Base-by-base conservation (phyloP, 2,888 invertebrate genomes). In the Drosophila limbata region DNA sequence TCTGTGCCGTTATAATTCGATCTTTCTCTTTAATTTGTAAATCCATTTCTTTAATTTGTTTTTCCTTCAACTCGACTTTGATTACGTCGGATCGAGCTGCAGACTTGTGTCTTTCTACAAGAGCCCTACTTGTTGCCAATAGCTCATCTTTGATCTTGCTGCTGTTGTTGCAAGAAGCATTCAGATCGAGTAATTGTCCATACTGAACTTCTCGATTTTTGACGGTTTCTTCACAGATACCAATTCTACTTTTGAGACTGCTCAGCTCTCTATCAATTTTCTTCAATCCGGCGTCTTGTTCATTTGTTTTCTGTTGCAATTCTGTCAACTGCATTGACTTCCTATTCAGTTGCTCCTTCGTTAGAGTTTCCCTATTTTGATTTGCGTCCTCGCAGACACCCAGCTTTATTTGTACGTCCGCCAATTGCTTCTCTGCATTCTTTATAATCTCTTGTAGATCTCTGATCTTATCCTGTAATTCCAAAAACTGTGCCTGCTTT, bases 311-410 rank as follows among this genome's bases (percentile, higher is more conserved):
- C 1, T 8, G 21, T 21, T 65, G 33, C 4, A 57, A 25, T 13
- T 74, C 77, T 2, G 10, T 13, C 0, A 76, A 3, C 9, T 76
- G 77, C 8, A 13, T 9, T 4, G 10, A 1, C 31, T 52, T 67
- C 0, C 50, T 66, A 17, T 67, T 55, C 4, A 78, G 8, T 17
- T 78, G 73, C 11, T 75, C 73, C 0, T 11, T 33, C 5, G 45
- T 19, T 0, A 78, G 13, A 10, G 60, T 50, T 19, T 55, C 60
- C 11, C 53, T 17, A 25, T 55, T 35, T 4, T 44, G 31, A 1
- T 51, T 60, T 2, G 68, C 33, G n/a, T 78, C 68, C 25, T 75
- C 55, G 11, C 74, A 73, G 19, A 68, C 63, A 0, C 59, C 67
- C n/a, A 72, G 17, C 8, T 60, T 77, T 1, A 77, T 60, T 8